Conservation (phyloP, 2,888 invertebrate species). For the Lepas anatifera region DNA sequence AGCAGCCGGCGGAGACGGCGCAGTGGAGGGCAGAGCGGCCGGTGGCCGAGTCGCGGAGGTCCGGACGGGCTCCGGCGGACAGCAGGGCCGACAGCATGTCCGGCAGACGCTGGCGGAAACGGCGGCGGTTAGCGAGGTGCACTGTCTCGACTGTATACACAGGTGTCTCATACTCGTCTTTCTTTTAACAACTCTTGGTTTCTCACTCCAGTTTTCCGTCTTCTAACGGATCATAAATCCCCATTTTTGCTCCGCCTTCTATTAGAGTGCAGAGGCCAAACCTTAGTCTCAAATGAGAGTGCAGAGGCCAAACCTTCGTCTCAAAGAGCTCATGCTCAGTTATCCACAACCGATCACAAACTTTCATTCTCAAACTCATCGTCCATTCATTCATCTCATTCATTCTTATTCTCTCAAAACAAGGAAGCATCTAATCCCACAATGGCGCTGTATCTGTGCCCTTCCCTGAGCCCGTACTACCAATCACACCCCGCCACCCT, state of each 20-base stretch:
- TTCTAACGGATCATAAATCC: no score
- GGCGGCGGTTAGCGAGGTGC: background rate
- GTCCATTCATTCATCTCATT: background rate
- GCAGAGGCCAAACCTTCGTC: no score
- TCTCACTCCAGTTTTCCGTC: no score
- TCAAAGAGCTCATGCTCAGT: no score
- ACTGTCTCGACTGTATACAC: background rate
- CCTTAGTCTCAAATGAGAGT: no score
- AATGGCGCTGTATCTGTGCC: background rate
- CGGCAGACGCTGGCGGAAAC: background rate
- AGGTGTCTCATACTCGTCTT: background rate
- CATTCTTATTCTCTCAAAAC: background rate
- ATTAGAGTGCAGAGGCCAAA: background rate
- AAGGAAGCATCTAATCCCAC: background rate
- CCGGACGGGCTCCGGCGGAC: constrained; percentile 14
- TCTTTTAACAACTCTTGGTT: no score
- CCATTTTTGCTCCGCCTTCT: no score
- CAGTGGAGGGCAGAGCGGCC: constrained; percentile 31
- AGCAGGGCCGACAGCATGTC: constrained; percentile 18
- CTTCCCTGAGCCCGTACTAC: background rate
- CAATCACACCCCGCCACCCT: background rate
- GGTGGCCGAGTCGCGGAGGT: constrained; percentile 17
- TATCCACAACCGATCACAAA: no score
- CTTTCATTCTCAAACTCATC: background rate
- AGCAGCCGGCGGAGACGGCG: constrained; percentile 75